A percentile compares a stretch with the other conserved stretches of the same genome.
Conservation (phyloP, 1,140 invertebrate species). For the Hypothenemus hampei region DNA sequence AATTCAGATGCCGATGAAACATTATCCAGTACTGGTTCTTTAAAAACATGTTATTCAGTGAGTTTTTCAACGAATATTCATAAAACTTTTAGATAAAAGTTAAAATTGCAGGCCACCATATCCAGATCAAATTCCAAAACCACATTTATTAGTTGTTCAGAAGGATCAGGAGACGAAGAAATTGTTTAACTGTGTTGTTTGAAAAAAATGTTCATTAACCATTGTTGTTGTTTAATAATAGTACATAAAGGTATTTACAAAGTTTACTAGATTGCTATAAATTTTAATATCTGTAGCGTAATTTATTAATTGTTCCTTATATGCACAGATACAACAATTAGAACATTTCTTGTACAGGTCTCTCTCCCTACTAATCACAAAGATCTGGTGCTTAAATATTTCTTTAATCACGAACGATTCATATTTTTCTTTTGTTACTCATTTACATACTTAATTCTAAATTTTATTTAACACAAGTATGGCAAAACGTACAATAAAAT, state of each 20-base stretch:
- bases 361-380: not conserved
- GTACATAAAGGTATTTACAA: not conserved
- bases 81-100: not conserved
- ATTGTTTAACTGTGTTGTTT: not conserved
- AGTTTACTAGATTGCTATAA: not conserved
- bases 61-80: not conserved
- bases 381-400: not conserved
- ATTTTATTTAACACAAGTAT: not conserved
- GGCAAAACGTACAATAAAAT: not conserved
- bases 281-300: not conserved
- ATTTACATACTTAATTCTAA: not conserved
- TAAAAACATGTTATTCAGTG: constrained; percentile 17
- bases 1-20: constrained; percentile 5
- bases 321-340: not conserved
- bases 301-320: not conserved
- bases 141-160: not conserved
- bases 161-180: not conserved
- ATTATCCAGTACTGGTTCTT: constrained; percentile 12
- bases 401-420: not conserved
- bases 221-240: not conserved
- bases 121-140: not conserved
- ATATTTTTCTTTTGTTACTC: not conserved
- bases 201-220: no score
- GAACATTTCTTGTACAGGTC: not conserved
- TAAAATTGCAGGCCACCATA: not conserved